A percentile compares a stretch with the other conserved stretches of the same genome.
Evolutionary conservation across 2,113 vertebrate genomes (phyloP).

Genomic region (Oostethus manadensis): DNA sequence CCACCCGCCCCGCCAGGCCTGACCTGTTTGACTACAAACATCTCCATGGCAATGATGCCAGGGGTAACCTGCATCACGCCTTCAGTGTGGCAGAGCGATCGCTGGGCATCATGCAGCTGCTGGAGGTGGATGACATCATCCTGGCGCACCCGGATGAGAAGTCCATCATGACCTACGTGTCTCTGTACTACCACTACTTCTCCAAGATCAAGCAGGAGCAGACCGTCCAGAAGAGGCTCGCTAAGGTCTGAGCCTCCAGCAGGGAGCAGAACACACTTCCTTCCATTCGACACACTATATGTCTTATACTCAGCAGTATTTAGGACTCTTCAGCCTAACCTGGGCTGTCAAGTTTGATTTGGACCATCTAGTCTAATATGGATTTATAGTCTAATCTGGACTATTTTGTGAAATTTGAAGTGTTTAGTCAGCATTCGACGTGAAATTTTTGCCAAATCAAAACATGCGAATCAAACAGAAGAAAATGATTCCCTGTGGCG

Average conservation of each 20-base stretch:
- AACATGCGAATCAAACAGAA: too few relatives aligned
- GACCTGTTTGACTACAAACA: conserved; percentile 80
- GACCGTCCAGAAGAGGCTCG: conserved; percentile 79
- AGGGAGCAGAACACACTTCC: background rate
- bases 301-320: too few relatives aligned
- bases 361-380: too few relatives aligned
- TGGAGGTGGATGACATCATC: conserved; percentile 83
- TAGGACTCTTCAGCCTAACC: too few relatives aligned
- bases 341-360: too few relatives aligned
- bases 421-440: too few relatives aligned
- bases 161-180: conserved; percentile 91
- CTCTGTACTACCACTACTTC: conserved; percentile 87
- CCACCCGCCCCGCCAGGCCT: conserved; percentile 65
- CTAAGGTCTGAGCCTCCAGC: conserved; percentile 67
- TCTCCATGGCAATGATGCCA: conserved; percentile 60
- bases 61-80: conserved; percentile 76
- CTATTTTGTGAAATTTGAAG: too few relatives aligned
- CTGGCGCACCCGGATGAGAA: conserved; percentile 79
- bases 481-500: too few relatives aligned
- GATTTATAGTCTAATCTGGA: too few relatives aligned
- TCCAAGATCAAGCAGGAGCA: conserved; percentile 80
- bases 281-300: background rate
- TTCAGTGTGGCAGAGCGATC: conserved; percentile 78
- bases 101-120: conserved; percentile 80
- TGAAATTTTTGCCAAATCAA: too few relatives aligned